These are phyloP conservation scores for Lamellibrachia columna DNA, from an alignment of 2,888 invertebrate genomes.

Conservation along the genomic window DNA sequence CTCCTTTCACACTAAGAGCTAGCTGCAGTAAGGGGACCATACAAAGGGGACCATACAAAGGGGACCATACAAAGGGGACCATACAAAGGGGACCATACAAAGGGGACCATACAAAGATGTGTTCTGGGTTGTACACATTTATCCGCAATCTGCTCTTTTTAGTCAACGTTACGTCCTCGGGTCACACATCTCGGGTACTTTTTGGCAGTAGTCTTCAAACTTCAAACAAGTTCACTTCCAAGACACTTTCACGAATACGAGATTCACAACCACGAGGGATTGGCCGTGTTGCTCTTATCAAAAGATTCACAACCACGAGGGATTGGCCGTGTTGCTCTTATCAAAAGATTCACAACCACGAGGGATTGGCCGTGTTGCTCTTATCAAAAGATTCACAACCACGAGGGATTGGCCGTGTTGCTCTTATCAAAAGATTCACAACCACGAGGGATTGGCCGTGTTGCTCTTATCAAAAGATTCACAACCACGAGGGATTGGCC, in stretches of 20 bases:
- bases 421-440: background rate
- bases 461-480: background rate
- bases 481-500: too few species aligned
- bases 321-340: background rate
- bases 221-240: background rate
- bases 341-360: background rate
- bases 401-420: background rate
- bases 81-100: background rate
- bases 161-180: background rate
- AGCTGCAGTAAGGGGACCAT: background rate
- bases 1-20: background rate
- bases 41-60: too few species aligned
- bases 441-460: background rate
- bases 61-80: too few species aligned
- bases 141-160: background rate
- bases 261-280: background rate
- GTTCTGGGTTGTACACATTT: background rate
- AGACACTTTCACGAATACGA: background rate
- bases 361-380: background rate
- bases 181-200: background rate
- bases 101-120: background rate
- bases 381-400: background rate
- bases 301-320: background rate
- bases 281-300: background rate
- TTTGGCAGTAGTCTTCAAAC: background rate